Evolutionary conservation across 2,113 vertebrate species (phyloP).

Genomic region (Gallinago jamesoni): DNA sequence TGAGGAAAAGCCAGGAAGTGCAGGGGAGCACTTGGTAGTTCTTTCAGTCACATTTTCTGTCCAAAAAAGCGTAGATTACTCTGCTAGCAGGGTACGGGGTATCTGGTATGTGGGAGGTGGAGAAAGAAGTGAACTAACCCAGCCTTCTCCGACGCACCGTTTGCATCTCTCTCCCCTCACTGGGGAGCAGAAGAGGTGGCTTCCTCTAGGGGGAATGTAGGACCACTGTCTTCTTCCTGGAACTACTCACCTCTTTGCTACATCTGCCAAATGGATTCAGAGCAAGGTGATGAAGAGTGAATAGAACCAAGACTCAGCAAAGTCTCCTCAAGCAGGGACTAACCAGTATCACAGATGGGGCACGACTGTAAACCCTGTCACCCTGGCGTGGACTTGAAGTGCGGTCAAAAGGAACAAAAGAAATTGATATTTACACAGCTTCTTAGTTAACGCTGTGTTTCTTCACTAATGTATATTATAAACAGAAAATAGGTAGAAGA

Average conservation of each 20-base stretch:
- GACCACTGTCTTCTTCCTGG: neutral
- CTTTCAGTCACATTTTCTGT: neutral
- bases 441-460: neutral
- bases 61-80: neutral
- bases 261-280: neutral
- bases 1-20: neutral
- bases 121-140: neutral
- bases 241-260: neutral
- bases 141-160: neutral
- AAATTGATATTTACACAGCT: neutral
- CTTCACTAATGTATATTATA: neutral
- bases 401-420: neutral
- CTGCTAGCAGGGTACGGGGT: neutral
- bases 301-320: neutral
- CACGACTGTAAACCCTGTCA: neutral
- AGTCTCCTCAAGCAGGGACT: neutral
- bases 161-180: neutral
- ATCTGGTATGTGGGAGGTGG: neutral
- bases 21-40: neutral
- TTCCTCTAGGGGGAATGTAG: neutral
- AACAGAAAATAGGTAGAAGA: neutral
- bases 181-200: rapidly evolving
- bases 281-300: neutral
- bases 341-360: neutral
- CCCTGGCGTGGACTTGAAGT: neutral